These are phyloP conservation scores for Pavo muticus DNA, from an alignment of 2,113 vertebrate species.

Conservation along the genomic window DNA sequence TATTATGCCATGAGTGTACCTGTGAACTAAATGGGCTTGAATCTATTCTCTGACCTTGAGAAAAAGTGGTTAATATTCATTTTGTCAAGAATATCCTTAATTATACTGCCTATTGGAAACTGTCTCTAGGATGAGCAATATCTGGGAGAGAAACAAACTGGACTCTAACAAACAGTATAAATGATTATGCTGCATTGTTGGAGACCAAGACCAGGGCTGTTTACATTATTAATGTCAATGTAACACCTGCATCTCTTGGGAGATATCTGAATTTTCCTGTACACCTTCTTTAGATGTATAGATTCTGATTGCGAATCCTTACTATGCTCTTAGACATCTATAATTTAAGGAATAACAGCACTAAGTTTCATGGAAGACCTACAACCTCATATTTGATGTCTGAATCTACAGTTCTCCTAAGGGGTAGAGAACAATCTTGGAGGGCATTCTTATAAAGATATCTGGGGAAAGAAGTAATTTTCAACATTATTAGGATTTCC, in stretches of 20 bases:
- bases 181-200: not conserved
- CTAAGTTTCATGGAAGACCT: not conserved
- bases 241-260: not conserved
- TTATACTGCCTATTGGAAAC: not conserved
- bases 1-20: not conserved
- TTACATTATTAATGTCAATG: not conserved
- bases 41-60: not conserved
- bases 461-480: not conserved
- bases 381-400: not conserved
- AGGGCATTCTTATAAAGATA: not conserved
- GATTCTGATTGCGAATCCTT: not conserved
- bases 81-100: not conserved
- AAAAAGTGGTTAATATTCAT: not conserved
- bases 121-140: not conserved
- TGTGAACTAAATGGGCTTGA: not conserved
- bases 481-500: not conserved
- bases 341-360: not conserved
- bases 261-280: not conserved
- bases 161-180: not conserved
- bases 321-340: not conserved
- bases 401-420: not conserved
- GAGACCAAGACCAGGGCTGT: not conserved
- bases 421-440: not conserved
- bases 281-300: not conserved
- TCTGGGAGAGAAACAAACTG: not conserved